Base-by-base conservation (phyloP, 2,888 invertebrate species). In the Aquatica leii region DNA sequence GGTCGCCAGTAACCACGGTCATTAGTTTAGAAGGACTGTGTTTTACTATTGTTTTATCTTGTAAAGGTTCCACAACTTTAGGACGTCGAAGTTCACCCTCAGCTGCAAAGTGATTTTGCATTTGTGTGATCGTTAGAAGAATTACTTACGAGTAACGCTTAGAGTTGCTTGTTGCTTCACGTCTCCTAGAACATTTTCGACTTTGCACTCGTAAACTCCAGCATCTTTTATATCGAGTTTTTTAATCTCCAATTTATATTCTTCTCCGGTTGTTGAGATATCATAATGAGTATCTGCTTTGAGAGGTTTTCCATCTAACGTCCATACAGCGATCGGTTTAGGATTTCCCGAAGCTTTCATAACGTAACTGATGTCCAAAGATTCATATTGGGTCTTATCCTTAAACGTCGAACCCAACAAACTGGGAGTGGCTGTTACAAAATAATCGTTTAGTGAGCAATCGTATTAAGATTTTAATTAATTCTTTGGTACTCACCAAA, bases 1-100 rank as follows among this genome's bases (percentile, higher is more conserved):
- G 98, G 83, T 96, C 94, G 5, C 95, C 97, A 24, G 92, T 90
- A 73, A 97, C 88, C 14, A 92, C 86, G 0, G 92, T 90, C 48
- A 87, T 85, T 72, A 93, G 82, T 0, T 85, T 85, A 1, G 89
- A 88, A 0, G 88, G 86, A 46, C 89, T 87, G 37, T 89, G 87
- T 75, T 92, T 90, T 67, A 88, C 85, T 24, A 90, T 87, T n/a
- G 88, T 87, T 63, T 87, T 86, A 46, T 93, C 90, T 69, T 86
- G 82, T 9, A 94, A 80, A 6, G 68, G 65, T 54, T 85, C 82
- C 5, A 87, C 89, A 72, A 94, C 84, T 74, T 90, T 90, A 0
- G 95, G 94, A 74, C 90, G 88, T 54, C 93, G 87, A 64, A 92
- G 87, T 59, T 94, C 93, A 55, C 88, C 88, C 69, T 91, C 90